Evolutionary conservation across 2,113 vertebrate species (phyloP).

Genomic region (Deroptyus accipitrinus): DNA sequence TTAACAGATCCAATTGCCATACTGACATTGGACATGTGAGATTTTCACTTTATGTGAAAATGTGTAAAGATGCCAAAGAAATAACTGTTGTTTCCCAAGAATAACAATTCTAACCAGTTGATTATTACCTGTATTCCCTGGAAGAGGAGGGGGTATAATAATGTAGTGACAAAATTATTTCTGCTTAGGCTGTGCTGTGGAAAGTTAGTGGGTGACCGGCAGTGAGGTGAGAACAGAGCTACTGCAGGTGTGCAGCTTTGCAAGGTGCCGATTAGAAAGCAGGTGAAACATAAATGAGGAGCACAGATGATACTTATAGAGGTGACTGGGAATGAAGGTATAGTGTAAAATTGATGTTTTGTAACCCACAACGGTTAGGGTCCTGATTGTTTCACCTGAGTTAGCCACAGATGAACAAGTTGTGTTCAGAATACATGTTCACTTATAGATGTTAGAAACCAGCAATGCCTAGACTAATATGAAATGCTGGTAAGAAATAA

Average conservation of each 20-base stretch:
- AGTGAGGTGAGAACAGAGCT: not conserved
- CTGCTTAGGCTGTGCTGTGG: not conserved
- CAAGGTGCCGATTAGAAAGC: constrained; percentile 9
- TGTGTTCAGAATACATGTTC: not conserved
- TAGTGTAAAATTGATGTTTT: not conserved
- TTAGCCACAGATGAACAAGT: not conserved
- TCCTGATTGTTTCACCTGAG: not conserved
- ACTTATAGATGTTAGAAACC: not conserved
- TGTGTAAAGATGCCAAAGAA: not conserved
- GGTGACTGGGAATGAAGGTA: not conserved
- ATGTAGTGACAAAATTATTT: not conserved
- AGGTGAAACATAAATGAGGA: not conserved
- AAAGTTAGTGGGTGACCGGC: not conserved
- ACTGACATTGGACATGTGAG: not conserved
- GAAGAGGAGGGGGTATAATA: not conserved
- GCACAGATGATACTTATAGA: not conserved
- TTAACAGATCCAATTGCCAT: not conserved
- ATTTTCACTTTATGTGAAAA: not conserved
- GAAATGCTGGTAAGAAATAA: not conserved
- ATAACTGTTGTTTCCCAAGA: not conserved
- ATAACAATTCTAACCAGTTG: not conserved
- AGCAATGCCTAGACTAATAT: not conserved
- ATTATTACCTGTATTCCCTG: not conserved
- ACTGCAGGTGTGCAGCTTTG: not conserved
- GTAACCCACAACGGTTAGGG: not conserved